A percentile compares a stretch with the other conserved stretches of the same genome.
These are phyloP conservation scores for Diplosoma virens DNA, from an alignment of 23 tunicate species.

Conservation along the genomic window DNA sequence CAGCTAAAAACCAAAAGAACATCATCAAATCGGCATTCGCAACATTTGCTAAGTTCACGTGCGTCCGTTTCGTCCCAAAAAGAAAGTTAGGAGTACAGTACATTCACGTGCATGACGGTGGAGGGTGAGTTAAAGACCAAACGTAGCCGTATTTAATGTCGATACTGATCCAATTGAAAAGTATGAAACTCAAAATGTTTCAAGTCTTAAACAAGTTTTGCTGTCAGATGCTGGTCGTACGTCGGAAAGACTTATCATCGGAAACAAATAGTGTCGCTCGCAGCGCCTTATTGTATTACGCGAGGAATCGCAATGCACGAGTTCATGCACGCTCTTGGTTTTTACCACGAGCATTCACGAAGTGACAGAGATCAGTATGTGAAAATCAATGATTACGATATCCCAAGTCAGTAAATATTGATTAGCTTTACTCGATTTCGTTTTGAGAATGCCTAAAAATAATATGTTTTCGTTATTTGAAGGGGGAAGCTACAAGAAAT, in stretches of 20 bases:
- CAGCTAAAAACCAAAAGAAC: too few relatives aligned
- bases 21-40: too few relatives aligned
- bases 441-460: neutral
- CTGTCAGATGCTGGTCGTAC: constrained; percentile 74
- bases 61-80: too few relatives aligned
- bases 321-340: constrained; percentile 91
- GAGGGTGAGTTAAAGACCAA: too few relatives aligned
- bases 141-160: too few relatives aligned
- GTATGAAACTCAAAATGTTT: neutral
- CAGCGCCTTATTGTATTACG: constrained; percentile 75
- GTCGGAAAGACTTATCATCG: constrained; percentile 73
- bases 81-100: too few relatives aligned
- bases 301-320: constrained; percentile 87
- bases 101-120: too few relatives aligned
- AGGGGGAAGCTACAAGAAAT: constrained; percentile 56
- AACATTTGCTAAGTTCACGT: too few relatives aligned
- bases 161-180: neutral
- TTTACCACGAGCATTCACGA: constrained; percentile 92
- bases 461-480: too few relatives aligned
- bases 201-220: neutral
- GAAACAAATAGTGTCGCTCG: constrained; percentile 72
- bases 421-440: neutral
- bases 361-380: constrained; percentile 92
- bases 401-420: neutral
- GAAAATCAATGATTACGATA: constrained; percentile 58